Percentiles rank a stretch among this genome's conserved stretches.
These are phyloP conservation scores for Axinella damicornis DNA, from an alignment of 37 sponge, comb jelly and placozoan species.

Conservation along the genomic window DNA sequence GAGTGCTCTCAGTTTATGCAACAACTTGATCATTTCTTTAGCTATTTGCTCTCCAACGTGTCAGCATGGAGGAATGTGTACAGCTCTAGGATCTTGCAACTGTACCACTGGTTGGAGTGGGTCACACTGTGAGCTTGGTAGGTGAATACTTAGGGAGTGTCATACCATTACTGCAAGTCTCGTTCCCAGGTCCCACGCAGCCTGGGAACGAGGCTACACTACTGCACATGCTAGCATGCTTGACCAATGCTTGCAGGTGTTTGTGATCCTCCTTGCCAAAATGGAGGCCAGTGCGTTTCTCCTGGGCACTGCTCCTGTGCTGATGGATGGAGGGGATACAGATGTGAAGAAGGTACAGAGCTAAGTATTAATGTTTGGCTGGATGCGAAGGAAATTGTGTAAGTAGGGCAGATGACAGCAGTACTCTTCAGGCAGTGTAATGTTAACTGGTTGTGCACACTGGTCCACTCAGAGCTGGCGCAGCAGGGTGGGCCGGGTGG, in stretches of 20 bases:
- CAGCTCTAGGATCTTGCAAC: background rate
- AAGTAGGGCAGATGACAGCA: too few species aligned
- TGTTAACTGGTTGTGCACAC: too few species aligned
- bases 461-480: too few species aligned
- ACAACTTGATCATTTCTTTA: background rate
- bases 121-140: background rate
- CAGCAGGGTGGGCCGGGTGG: too few species aligned
- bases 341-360: background rate
- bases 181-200: too few species aligned
- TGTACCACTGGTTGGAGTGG: background rate
- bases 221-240: too few species aligned
- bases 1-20: too few species aligned
- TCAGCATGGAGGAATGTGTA: background rate
- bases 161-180: background rate
- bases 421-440: too few species aligned
- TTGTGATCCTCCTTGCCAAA: slow-evolving; percentile 11
- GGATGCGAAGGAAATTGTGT: too few species aligned
- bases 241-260: background rate
- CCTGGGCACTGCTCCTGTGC: slow-evolving; percentile 9
- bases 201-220: too few species aligned
- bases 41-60: background rate
- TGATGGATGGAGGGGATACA: background rate
- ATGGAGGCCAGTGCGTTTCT: slow-evolving; percentile 20
- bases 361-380: too few species aligned
- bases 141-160: background rate